Base-by-base conservation (phyloP, 2,888 invertebrate genomes). In the Diarsia brunnea region DNA sequence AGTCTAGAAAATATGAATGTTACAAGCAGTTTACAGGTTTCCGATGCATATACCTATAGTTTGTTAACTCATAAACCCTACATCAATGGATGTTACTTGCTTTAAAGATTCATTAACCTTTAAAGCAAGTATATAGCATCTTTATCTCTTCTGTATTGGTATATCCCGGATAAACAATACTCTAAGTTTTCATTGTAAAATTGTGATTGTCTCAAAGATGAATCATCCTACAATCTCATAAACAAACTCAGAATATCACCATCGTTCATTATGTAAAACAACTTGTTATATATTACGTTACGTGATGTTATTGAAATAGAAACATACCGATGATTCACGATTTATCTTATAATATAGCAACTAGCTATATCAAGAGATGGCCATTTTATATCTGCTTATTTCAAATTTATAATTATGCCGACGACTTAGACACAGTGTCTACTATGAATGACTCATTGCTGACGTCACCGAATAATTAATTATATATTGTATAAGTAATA, bases 401-500 rank as follows among this genome's bases (percentile, higher is more conserved):
- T 69, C 55, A 55, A 70, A 73, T 74, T 64, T 72, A 69, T 75
- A 76, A 80, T 84, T 77, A 82, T 82, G 70, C 60, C 70, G 72
- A 75, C 69, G 60, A 82, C 75, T 75, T 79, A 87, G 88, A 88
- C 88, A 74, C 70, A 60, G 68, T 61, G 88, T 88, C 87, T 87
- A 65, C 75, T 45, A 43, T n/a, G 7, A 24, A 78, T 90, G 88
- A 89, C 80, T 90, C 89, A 89, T 67, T 71, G 55, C 47, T 88
- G 84, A 84, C 79, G 80, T 88, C 84, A 90, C 47, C 47, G 38
- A 61, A 78, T 71, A 77, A 73, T 60, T 53, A 60, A 64, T 72
- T 68, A 80, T 79, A 77, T 78, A 84, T 79, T 11, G 27, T 60
- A 31, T 31, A 31, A 53, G 69, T 53, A 76, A 79, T 60, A 75